These are phyloP conservation scores for Epinephelus awoara DNA, from an alignment of 2,797 vertebrate species.

Conservation along the genomic window DNA sequence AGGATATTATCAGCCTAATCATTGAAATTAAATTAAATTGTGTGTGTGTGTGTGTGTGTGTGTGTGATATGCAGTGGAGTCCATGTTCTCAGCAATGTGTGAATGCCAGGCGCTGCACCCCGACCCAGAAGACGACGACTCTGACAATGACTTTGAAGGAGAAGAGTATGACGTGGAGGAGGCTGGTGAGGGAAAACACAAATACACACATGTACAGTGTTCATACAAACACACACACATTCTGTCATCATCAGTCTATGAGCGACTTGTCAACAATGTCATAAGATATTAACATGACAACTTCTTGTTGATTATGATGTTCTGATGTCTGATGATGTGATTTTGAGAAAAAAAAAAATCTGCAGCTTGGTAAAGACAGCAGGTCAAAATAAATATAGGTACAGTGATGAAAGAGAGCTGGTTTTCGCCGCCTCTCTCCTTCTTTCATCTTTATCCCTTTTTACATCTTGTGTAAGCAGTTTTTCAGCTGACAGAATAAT, in stretches of 20 bases:
- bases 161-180: conserved; percentile 96
- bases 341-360: too few relatives aligned
- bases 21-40: too few relatives aligned
- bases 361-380: too few relatives aligned
- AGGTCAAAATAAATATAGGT: too few relatives aligned
- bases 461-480: background rate
- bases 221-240: background rate
- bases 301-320: too few relatives aligned
- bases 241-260: background rate
- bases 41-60: background rate
- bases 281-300: background rate
- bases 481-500: background rate
- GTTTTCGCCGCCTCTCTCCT: too few relatives aligned
- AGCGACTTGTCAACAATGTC: background rate
- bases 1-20: too few relatives aligned
- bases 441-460: background rate
- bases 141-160: conserved; percentile 93
- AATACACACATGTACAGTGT: background rate
- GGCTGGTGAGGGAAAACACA: conserved; percentile 84
- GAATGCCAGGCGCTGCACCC: conserved; percentile 98
- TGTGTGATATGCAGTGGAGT: conserved; percentile 88
- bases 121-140: conserved; percentile 94
- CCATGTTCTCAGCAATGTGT: conserved; percentile 97
- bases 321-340: too few relatives aligned
- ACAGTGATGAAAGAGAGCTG: too few relatives aligned